A percentile compares a stretch with the other conserved stretches of the same genome.
Conservation (phyloP, 2,888 invertebrate genomes). For the Melanargia galathea region DNA sequence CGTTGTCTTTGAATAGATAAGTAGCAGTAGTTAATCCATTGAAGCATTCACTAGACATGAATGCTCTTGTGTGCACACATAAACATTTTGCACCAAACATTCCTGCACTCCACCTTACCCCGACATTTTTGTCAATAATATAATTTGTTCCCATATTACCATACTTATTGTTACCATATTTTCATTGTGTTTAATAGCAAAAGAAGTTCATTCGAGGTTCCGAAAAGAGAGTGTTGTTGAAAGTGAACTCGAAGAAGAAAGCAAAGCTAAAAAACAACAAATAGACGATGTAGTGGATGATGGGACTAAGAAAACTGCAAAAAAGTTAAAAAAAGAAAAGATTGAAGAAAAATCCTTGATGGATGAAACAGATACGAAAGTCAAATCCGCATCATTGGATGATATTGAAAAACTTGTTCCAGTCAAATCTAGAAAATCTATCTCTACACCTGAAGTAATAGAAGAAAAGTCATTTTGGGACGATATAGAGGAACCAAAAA, state of each 20-base stretch:
- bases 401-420: constrained; percentile 50
- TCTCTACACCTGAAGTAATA: constrained; percentile 52
- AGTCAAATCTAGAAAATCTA: constrained; percentile 48
- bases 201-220: constrained; percentile 77
- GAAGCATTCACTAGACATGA: constrained; percentile 74
- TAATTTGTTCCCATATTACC: constrained; percentile 47
- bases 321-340: constrained; percentile 57
- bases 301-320: constrained; percentile 49
- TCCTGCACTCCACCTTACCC: constrained; percentile 48
- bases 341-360: constrained; percentile 57
- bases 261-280: constrained; percentile 52
- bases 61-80: constrained; percentile 62
- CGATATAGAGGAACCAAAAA: constrained; percentile 56
- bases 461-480: constrained; percentile 46
- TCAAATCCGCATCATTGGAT: constrained; percentile 52
- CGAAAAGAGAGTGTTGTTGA: constrained; percentile 75
- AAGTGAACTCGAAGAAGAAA: constrained; percentile 73
- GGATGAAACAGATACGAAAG: constrained; percentile 55
- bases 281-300: constrained; percentile 56
- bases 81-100: constrained; percentile 29
- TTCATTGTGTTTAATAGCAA: constrained; percentile 72
- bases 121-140: constrained; percentile 59
- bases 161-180: constrained; percentile 51
- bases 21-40: constrained; percentile 50
- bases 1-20: constrained; percentile 49